Evolutionary conservation across 1,140 invertebrate species (phyloP), one percentile per base, ranked within the genome.

Genomic region (Meloidogyne exigua): DNA sequence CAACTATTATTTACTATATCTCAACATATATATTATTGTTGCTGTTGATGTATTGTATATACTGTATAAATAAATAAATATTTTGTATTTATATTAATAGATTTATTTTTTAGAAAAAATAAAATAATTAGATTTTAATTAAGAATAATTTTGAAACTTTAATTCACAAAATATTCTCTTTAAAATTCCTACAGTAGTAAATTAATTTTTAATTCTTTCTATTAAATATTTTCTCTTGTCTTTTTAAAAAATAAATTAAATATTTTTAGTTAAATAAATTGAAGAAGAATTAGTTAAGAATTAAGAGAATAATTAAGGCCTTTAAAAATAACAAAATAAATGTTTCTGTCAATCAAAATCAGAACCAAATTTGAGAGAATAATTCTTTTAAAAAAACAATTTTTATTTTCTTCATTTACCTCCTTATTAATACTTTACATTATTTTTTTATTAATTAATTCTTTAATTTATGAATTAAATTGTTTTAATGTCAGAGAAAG

Each of bases 11-110:
- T n/a, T n/a, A n/a, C n/a, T n/a, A n/a, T n/a, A n/a, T 57, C 49
- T 57, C 18, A 57, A 57, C 49, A 57, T 57, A 57, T 57, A 57
- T 57, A 57, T 57, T 57, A 57, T 57, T 57, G 49, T 57, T 57
- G 18, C 18, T 57, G 49, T 57, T 57, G 49, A 57, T 57, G 49
- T 57, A 57, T 57, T 57, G 49, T 57, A 57, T 57, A 57, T n/a
- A 57, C 21, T 57, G 49, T 57, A 57, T 57, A 57, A 9, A 57
- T 57, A 18, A 39, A 49, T 49, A 49, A 49, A 57, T 49, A 18
- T 57, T n/a, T 12, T 57, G n/a, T 9, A 57, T 49, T 18, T 18
- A n/a, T 57, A n/a, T 57, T 57, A 18, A 15, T 49, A 18, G 5
- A 2, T 57, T 18, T 9, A 12, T 57, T 57, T 57, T 57, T n/a